These are phyloP conservation scores for Oscheius sp. DNA, from an alignment of 1,140 invertebrate species.

Conservation along the genomic window DNA sequence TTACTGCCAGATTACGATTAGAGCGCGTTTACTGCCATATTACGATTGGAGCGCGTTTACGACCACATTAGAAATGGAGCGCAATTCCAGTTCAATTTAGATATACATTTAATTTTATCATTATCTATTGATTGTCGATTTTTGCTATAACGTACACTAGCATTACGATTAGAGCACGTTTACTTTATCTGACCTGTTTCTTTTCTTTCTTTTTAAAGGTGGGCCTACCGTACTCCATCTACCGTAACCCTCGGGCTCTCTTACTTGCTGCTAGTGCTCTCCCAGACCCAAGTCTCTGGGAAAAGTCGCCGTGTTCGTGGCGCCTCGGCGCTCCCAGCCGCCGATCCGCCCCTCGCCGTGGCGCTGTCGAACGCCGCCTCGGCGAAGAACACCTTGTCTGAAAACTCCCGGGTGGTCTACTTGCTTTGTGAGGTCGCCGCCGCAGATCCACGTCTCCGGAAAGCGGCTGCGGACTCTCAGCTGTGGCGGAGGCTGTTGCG, in stretches of 20 bases:
- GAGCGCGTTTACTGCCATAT: too few species aligned
- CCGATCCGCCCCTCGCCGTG: slow-evolving; percentile 5
- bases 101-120: too few species aligned
- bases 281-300: slow-evolving; percentile 54
- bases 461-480: slow-evolving; percentile 21
- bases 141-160: too few species aligned
- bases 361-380: slow-evolving; percentile 6
- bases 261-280: slow-evolving; percentile 16
- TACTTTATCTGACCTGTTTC: too few species aligned
- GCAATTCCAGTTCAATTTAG: too few species aligned
- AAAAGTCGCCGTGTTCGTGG: slow-evolving; percentile 32
- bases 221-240: not conserved
- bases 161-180: too few species aligned
- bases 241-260: slow-evolving; percentile 3
- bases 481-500: not conserved
- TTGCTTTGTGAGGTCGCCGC: not conserved
- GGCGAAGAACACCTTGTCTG: slow-evolving; percentile 3
- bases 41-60: too few species aligned
- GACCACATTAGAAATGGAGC: too few species aligned
- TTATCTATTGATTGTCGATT: too few species aligned
- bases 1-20: too few species aligned
- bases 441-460: slow-evolving; percentile 35
- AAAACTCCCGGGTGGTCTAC: too few species aligned
- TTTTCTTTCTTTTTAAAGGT: too few species aligned
- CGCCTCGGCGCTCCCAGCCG: not conserved